These are phyloP conservation scores for Eilema depressum DNA, from an alignment of 2,888 invertebrate genomes.

Conservation along the genomic window DNA sequence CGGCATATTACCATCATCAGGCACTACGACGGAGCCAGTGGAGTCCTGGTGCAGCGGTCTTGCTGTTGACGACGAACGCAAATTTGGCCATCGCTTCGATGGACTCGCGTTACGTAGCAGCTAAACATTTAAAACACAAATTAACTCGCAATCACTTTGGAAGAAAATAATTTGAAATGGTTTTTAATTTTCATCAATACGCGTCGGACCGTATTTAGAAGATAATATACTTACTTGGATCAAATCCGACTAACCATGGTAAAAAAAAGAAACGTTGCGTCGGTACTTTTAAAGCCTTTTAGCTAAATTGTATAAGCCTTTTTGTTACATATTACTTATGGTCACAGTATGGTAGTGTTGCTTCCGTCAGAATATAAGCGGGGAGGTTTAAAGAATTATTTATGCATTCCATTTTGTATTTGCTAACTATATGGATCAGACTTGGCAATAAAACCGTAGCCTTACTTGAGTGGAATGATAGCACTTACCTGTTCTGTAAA, in stretches of 20 bases:
- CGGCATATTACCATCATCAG: conserved; percentile 71
- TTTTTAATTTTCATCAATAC: neutral
- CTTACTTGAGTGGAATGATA: neutral
- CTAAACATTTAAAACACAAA: conserved; percentile 69
- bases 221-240: neutral
- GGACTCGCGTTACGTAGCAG: conserved; percentile 88
- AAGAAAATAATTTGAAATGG: too few species aligned
- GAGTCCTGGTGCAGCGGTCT: conserved; percentile 85
- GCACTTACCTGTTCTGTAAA: neutral
- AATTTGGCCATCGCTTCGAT: conserved; percentile 73
- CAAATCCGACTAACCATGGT: neutral
- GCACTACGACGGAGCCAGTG: conserved; percentile 87
- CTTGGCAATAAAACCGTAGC: neutral
- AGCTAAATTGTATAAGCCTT: too few species aligned
- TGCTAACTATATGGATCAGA: neutral
- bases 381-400: neutral
- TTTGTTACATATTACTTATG: too few species aligned
- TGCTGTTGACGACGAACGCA: conserved; percentile 59
- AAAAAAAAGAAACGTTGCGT: neutral
- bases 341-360: neutral
- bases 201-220: neutral
- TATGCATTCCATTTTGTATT: neutral
- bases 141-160: neutral
- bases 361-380: neutral
- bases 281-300: neutral